Base-by-base conservation (phyloP, 2,888 invertebrate species). In the Polydesmus complanatus region DNA sequence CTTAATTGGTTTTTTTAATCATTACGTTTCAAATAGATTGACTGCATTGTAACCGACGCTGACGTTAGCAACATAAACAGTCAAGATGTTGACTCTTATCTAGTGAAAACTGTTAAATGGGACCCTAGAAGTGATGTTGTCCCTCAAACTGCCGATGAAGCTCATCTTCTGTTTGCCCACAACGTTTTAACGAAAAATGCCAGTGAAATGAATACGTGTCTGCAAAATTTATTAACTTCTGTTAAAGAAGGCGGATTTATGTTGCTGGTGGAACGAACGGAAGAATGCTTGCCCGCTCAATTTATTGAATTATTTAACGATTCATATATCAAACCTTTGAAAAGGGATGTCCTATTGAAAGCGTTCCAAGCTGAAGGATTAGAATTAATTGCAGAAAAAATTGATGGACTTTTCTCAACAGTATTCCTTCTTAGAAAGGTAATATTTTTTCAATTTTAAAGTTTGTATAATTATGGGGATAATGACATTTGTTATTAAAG, bases 171-270 rank as follows among this genome's bases (percentile, higher is more conserved):
- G 48, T 73, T 86, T 58, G 82, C 80, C 27, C 79, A 81, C 56
- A 86, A 88, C 72, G 78, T 83, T 2, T 60, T 66, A 11, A 27
- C 63, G 64, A 80, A 81, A 68, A 73, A 70, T 2, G 70, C 66
- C 27, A 73, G 79, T 64, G 75, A 78, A n/a, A 14, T 55, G 3
- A 57, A 55, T 48, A n/a, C 47, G 11, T 37, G 55, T 23, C 18
- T 69, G 3, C 62, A 67, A 50, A 69, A 69, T 53, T 54, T 72
- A 3, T 52, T 65, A 1, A 78, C 75, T 21, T 81, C 84, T 55
- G 71, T 91, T 50, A 84, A 80, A 68, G 74, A 80, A 1, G 79
- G 80, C 58, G 89, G 88, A 56, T 84, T 87, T 72, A 69, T 89
- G 51, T 75, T 90, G 63, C 75, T 70, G 22, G 47, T 68, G 22